Conservation (phyloP, 2,888 invertebrate species). For the Zygothrica quintamaculata region DNA sequence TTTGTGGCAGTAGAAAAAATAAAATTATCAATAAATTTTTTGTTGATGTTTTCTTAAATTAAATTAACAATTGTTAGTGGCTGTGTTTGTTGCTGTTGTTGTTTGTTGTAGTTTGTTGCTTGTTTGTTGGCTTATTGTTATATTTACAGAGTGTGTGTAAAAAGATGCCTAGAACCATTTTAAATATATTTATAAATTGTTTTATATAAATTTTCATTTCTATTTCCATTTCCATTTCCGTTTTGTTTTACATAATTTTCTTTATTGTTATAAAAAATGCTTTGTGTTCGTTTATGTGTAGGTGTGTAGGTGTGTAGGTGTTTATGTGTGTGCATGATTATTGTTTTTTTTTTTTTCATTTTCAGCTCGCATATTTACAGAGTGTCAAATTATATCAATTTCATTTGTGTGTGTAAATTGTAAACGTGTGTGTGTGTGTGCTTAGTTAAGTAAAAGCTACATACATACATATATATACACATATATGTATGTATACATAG, state of each 20-base stretch:
- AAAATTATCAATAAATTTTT: slow-evolving; percentile 23
- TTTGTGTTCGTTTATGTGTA: slow-evolving; percentile 12
- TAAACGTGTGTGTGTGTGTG: slow-evolving; percentile 23
- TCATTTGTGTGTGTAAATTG: slow-evolving; percentile 22
- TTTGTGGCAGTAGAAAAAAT: slow-evolving; percentile 10
- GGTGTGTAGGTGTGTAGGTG: slow-evolving; percentile 7
- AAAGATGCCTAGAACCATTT: slow-evolving; percentile 48
- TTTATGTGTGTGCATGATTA: slow-evolving; percentile 24
- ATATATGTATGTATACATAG: slow-evolving; percentile 44
- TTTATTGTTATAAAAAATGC: slow-evolving; percentile 20
- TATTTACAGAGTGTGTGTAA: slow-evolving; percentile 59
- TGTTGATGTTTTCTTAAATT: slow-evolving; percentile 41
- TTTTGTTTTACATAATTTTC: slow-evolving; percentile 13
- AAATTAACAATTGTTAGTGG: slow-evolving; percentile 58
- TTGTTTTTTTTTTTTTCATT: slow-evolving; percentile 35
- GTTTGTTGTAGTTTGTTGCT: too few species aligned
- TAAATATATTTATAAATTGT: slow-evolving; percentile 7
- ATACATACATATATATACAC: slow-evolving; percentile 34
- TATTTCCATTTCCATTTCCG: slow-evolving; percentile 30
- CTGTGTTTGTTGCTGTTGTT: slow-evolving; percentile 14
- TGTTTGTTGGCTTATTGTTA: slow-evolving; percentile 37
- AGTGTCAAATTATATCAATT: slow-evolving; percentile 33
- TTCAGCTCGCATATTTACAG: slow-evolving; percentile 63
- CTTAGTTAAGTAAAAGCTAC: slow-evolving; percentile 34
- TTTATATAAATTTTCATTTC: too few species aligned